Conservation (phyloP, 1,140 invertebrate genomes). For the Drusus annulatus region DNA sequence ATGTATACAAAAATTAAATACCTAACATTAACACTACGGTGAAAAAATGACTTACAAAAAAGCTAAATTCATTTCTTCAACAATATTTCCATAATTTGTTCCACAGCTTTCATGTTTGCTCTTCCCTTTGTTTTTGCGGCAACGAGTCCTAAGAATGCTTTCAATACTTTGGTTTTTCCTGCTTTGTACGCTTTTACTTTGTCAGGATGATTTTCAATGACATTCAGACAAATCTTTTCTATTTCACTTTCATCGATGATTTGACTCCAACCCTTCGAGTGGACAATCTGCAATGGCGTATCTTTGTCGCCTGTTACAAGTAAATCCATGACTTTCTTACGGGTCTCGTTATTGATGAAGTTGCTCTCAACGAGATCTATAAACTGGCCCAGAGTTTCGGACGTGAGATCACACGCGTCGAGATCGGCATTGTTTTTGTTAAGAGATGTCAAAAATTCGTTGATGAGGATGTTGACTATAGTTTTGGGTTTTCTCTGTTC, state of each 20-base stretch:
- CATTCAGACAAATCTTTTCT: constrained; percentile 73
- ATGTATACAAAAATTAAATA: too few relatives aligned
- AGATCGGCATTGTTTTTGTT: constrained; percentile 76
- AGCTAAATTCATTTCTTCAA: constrained; percentile 69
- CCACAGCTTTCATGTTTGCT: constrained; percentile 77
- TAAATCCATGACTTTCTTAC: constrained; percentile 72
- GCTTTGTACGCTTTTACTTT: constrained; percentile 77
- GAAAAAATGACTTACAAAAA: not conserved
- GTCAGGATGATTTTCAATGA: constrained; percentile 79
- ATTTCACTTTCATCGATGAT: constrained; percentile 77
- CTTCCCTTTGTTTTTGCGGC: constrained; percentile 73
- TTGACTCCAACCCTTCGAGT: constrained; percentile 76
- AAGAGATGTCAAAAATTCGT: constrained; percentile 76
- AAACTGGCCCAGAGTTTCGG: constrained; percentile 73
- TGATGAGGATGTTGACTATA: constrained; percentile 77
- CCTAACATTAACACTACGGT: too few relatives aligned
- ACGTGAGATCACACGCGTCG: constrained; percentile 71
- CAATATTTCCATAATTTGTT: constrained; percentile 75
- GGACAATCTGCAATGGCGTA: constrained; percentile 72
- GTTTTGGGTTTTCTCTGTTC: constrained; percentile 71
- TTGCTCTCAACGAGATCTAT: constrained; percentile 73
- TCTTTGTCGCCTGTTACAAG: constrained; percentile 65
- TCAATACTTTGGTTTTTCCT: constrained; percentile 81
- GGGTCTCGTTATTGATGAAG: constrained; percentile 75
- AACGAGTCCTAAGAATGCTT: constrained; percentile 75